Conservation (phyloP, 2,888 invertebrate genomes). For the Acrobasis consociella region DNA sequence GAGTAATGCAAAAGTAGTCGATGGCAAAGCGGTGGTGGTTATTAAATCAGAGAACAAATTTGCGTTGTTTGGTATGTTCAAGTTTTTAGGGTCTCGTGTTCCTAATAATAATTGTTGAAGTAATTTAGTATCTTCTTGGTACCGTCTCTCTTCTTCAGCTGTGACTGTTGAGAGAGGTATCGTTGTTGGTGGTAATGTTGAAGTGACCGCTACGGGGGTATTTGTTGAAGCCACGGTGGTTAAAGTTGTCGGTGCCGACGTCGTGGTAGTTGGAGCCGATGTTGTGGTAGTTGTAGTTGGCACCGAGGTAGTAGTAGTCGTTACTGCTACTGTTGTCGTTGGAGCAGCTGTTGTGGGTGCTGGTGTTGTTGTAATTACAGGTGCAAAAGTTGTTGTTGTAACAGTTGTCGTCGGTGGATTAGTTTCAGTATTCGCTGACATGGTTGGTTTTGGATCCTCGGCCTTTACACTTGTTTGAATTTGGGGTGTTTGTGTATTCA, state of each 20-base stretch:
- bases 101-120: constrained; percentile 55
- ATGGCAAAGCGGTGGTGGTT: constrained; percentile 36
- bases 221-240: constrained; percentile 39
- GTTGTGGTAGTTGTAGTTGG: constrained; percentile 37
- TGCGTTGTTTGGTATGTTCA: constrained; percentile 50
- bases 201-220: constrained; percentile 40
- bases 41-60: constrained; percentile 42
- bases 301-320: constrained; percentile 33
- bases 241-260: constrained; percentile 35
- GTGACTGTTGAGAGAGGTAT: constrained; percentile 39
- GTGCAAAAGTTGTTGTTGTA: constrained; percentile 34
- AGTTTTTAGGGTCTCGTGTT: constrained; percentile 67
- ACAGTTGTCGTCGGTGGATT: constrained; percentile 32
- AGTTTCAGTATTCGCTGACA: constrained; percentile 38
- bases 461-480: constrained; percentile 45
- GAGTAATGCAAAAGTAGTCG: constrained; percentile 38
- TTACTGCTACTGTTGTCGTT: constrained; percentile 32
- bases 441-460: constrained; percentile 30
- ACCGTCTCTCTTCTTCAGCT: constrained; percentile 55
- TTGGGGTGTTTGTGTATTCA: constrained; percentile 60
- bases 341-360: constrained; percentile 39
- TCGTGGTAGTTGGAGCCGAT: constrained; percentile 34
- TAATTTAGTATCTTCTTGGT: constrained; percentile 58
- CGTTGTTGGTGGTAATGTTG: constrained; percentile 38
- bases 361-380: constrained; percentile 33